Evolutionary conservation across 2,888 invertebrate species (phyloP), one percentile per base, ranked within the genome.

Genomic region (Leptarthrus brevirostris): DNA sequence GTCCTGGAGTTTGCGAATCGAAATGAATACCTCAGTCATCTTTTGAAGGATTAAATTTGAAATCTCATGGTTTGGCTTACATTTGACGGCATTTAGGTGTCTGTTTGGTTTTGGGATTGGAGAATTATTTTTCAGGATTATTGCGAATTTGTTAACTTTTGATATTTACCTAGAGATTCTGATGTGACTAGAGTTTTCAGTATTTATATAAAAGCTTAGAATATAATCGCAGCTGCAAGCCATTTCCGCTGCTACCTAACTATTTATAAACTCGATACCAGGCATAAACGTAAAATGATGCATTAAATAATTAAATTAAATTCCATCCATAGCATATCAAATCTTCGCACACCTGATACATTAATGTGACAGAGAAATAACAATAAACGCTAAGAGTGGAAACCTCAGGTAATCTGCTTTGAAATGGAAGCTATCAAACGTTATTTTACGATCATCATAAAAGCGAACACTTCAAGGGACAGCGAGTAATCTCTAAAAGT

Each of bases 391-490:
- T 53, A 24, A 12, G 49, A 53, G 24, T 34, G 22, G 49, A 73
- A 49, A 34, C 66, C 34, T 52, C 49, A 30, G 26, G 52, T 52
- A 34, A 64, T 52, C 47, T 30, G n/a, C 24, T 20, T 18, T 34
- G 40, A 34, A 40, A 30, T 53, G 52, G 53, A 64, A 73, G 73
- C 73, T 64, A 73, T 73, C 73, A 73, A 73, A 52, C 22, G 52
- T 61, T 73, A 73, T 64, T 73, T 73, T 73, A 73, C 34, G 73
- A 73, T 73, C 54, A 54, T 47, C 73, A 30, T 66, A 66, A 73
- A 66, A 53, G 36, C 44, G 44, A 66, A 69, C 66, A 66, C 66
- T 52, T 73, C 73, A 73, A 69, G 52, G 49, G 52, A 71, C 54
- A 44, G 71, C 53, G 18, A 40, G 14, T 40, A 40, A 54, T 36